A percentile compares a stretch with the other conserved stretches of the same genome.
Conservation (phyloP, 2,113 vertebrate genomes). For the Eira barbara region DNA sequence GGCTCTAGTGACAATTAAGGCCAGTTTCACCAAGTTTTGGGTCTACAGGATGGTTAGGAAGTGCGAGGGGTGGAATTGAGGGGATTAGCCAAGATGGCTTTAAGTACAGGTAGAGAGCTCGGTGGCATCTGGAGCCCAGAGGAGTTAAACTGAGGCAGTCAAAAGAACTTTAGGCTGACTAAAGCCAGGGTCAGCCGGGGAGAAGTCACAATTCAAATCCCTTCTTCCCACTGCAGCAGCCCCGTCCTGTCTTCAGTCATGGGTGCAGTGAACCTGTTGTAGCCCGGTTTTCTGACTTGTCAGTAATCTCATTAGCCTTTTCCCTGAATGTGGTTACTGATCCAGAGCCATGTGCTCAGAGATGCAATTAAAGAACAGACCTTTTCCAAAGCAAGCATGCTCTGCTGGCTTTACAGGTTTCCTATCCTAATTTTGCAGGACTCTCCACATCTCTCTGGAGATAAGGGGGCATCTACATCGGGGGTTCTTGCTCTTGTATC, state of each 20-base stretch:
- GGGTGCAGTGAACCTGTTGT: neutral
- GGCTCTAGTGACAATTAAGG: neutral
- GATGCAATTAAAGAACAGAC: neutral
- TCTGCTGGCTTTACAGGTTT: neutral
- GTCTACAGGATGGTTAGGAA: neutral
- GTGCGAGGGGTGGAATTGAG: neutral
- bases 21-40: neutral
- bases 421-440: neutral
- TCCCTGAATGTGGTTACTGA: neutral
- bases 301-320: neutral
- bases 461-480: neutral
- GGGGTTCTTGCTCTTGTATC: constrained; percentile 22
- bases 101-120: neutral
- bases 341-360: neutral
- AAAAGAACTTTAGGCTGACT: neutral
- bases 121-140: neutral
- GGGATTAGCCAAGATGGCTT: neutral
- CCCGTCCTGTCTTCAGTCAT: neutral
- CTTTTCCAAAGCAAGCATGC: neutral
- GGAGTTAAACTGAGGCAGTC: neutral
- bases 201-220: neutral
- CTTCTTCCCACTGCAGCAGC: neutral
- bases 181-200: neutral
- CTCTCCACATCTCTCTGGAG: neutral
- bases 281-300: neutral